Evolutionary conservation across 2,113 vertebrate species (phyloP).

Genomic region (Cacatua alba): DNA sequence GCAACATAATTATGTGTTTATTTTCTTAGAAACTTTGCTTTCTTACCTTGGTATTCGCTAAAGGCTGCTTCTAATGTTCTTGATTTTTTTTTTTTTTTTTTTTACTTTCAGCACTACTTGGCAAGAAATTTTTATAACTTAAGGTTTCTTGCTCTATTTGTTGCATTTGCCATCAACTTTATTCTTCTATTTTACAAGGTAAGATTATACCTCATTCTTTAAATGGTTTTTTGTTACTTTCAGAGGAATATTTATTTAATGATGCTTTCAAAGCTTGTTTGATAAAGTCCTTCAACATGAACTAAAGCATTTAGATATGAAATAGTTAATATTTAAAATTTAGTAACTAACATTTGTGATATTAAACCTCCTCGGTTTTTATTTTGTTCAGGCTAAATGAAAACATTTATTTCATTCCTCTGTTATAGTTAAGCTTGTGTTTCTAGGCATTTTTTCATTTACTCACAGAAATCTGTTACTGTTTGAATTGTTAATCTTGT

Average conservation of each 20-base stretch:
- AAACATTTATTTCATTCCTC: not conserved
- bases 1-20: not conserved
- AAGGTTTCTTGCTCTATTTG: conserved; percentile 94
- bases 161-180: conserved; percentile 98
- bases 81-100: not conserved
- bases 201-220: conserved; percentile 42
- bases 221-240: not conserved
- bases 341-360: not conserved
- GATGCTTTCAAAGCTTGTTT: not conserved
- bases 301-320: not conserved
- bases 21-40: not conserved
- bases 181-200: conserved; percentile 99
- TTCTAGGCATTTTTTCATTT: not conserved
- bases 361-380: not conserved
- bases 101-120: conserved; percentile 88
- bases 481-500: not conserved
- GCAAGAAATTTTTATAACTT: conserved; percentile 99
- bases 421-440: not conserved
- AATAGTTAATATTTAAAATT: not conserved
- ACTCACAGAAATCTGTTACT: not conserved
- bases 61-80: not conserved
- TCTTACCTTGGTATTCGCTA: not conserved
- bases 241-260: not conserved
- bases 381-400: not conserved
- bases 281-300: not conserved